Evolutionary conservation across 2,113 vertebrate genomes (phyloP).

Genomic region (Apodemus speciosus): DNA sequence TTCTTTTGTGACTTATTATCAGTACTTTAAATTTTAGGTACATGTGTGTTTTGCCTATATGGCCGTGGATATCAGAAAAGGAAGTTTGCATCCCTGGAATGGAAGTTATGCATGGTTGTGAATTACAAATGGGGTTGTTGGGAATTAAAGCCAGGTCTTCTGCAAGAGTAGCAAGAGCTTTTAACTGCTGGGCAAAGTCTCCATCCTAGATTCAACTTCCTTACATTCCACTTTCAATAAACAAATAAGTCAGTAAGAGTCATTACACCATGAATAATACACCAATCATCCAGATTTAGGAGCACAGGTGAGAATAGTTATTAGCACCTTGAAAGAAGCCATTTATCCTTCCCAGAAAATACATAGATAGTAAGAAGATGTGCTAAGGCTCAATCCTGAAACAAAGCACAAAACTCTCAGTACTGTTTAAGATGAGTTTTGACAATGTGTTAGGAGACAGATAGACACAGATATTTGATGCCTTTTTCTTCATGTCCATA

Average conservation of each 20-base stretch:
- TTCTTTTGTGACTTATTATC: neutral
- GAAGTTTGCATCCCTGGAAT: neutral
- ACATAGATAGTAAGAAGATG: neutral
- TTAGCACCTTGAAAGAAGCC: neutral
- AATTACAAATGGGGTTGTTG: neutral
- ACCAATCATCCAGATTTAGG: neutral
- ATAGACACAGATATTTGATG: neutral
- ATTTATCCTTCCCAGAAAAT: neutral
- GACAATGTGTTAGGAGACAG: neutral
- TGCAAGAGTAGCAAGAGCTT: neutral
- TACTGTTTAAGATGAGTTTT: neutral
- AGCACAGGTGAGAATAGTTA: neutral
- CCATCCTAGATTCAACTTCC: too few species aligned
- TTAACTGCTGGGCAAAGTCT: neutral
- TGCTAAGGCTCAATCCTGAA: neutral
- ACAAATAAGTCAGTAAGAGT: neutral
- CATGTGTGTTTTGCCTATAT: neutral
- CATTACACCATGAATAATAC: neutral
- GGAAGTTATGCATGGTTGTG: neutral
- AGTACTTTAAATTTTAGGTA: neutral
- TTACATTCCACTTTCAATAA: neutral
- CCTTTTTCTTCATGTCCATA: neutral
- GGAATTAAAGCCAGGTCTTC: neutral
- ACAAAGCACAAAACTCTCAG: neutral
- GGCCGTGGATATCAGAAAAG: neutral